A percentile compares a stretch with the other conserved stretches of the same genome.
Evolutionary conservation across 2,797 vertebrate genomes (phyloP).

Genomic region (Alosa sapidissima): DNA sequence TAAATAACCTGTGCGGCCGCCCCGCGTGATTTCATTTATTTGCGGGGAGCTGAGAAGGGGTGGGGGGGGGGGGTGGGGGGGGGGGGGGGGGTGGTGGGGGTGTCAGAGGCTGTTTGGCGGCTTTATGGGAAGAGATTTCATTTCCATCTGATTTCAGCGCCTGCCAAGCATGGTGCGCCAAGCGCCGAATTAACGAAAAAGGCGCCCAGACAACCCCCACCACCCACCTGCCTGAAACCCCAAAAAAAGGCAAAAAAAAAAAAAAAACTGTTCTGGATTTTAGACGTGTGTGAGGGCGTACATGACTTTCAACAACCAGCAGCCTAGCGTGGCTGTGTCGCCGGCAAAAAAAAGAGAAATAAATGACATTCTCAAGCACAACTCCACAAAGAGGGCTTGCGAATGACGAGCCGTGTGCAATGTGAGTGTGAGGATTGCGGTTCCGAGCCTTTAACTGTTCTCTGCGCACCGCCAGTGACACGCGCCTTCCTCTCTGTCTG

Average conservation of each 20-base stretch:
- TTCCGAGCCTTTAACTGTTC: constrained; percentile 52
- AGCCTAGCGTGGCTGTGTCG: constrained; percentile 29
- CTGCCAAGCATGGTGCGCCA: background rate
- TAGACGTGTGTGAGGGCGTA: constrained; percentile 39
- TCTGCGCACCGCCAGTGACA: constrained; percentile 50
- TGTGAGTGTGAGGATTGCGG: constrained; percentile 44
- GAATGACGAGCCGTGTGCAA: constrained; percentile 39
- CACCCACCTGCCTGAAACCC: background rate
- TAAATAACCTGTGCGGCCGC: constrained; percentile 4
- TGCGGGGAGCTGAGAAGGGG: background rate
- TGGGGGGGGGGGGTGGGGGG: background rate
- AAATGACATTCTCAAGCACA: constrained; percentile 39
- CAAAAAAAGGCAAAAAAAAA: background rate
- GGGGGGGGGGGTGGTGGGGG: background rate
- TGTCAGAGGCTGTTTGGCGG: constrained; percentile 11
- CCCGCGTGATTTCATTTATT: constrained; percentile 15
- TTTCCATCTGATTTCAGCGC: constrained; percentile 18
- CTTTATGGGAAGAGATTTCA: constrained; percentile 10
- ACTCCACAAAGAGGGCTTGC: constrained; percentile 36
- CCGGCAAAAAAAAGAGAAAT: constrained; percentile 27
- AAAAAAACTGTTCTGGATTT: constrained; percentile 31
- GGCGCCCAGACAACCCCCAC: background rate
- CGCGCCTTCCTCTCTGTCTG: constrained; percentile 46
- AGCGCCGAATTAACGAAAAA: constrained; percentile 4
- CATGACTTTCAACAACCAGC: constrained; percentile 53